Conservation (phyloP, 1,140 invertebrate species). For the Heliothis subflexa region DNA sequence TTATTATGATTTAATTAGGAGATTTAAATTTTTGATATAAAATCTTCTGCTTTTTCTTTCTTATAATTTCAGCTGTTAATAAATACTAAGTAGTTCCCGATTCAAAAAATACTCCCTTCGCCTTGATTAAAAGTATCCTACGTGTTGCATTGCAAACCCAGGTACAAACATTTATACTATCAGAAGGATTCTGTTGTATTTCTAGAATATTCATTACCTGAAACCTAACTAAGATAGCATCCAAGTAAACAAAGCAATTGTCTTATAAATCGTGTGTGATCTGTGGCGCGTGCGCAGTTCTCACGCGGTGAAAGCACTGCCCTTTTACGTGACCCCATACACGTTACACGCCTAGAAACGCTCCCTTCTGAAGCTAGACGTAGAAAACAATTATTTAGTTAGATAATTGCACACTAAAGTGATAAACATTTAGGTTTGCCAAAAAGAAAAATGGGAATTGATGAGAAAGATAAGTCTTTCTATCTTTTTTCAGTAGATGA, state of each 20-base stretch:
- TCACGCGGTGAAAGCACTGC: constrained; percentile 43
- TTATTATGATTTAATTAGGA: no score
- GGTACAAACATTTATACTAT: background rate
- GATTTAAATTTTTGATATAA: background rate
- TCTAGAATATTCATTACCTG: background rate
- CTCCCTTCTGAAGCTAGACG: background rate
- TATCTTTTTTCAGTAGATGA: no score
- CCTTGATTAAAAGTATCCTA: no score
- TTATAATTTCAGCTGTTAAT: no score
- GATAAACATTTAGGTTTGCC: no score
- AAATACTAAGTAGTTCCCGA: no score
- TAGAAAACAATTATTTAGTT: no score
- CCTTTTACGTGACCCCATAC: constrained; percentile 26
- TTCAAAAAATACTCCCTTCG: no score
- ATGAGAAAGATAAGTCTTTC: no score
- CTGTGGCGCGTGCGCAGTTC: constrained; percentile 39
- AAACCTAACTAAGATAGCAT: background rate
- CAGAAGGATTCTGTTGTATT: background rate
- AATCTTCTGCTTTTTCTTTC: no score
- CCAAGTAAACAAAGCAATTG: constrained; percentile 20
- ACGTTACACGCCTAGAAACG: constrained; percentile 2
- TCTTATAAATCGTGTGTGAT: constrained; percentile 36
- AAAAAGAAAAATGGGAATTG: no score
- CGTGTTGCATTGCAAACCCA: background rate
- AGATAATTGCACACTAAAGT: no score